Evolutionary conservation across 1,140 invertebrate genomes (phyloP), one percentile per base, ranked within the genome.

Genomic region (Lysiphlebus fabarum): DNA sequence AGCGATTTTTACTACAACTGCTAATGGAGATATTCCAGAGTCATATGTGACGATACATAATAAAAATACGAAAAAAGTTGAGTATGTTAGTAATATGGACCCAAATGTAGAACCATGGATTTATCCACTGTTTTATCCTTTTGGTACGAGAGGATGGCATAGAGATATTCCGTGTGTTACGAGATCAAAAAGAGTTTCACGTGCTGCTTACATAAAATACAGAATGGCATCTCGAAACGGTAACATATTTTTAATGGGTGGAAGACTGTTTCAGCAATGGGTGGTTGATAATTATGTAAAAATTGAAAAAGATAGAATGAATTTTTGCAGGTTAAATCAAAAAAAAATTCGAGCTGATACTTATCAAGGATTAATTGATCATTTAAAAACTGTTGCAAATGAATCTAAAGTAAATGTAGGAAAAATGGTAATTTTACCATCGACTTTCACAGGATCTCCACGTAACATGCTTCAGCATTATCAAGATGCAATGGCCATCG

Each of bases 401-500:
- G 48, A 48, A 17, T 12, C 45, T 26, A 41, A 58, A 37, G 45
- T 44, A 37, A 42, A 44, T 37, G 38, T 67, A 49, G 65, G 63
- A 55, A 62, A 57, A 62, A 33, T 44, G 69, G 53, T 66, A 51
- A 75, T 78, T 62, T 60, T 74, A 43, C 73, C 73, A 56, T 64
- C 71, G 41, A 69, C 69, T 37, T 78, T 65, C 58, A 67, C 58
- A 40, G 75, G 71, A 45, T 73, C 72, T 61, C 72, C 70, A 59
- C 67, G 74, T 37, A 59, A 78, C 61, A 75, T 78, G 74, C 70
- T 77, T 43, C 68, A 80, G 65, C 71, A 76, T 62, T 62, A 66
- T 58, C 75, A 75, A 64, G 73, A 78, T 67, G 67, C 61, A 63
- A 80, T 71, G 68, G 67, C 76, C n/a, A 80, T 78, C 61, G 79